Evolutionary conservation across 2,113 vertebrate genomes (phyloP).

Genomic region (Paracanthobrama guichenoti): DNA sequence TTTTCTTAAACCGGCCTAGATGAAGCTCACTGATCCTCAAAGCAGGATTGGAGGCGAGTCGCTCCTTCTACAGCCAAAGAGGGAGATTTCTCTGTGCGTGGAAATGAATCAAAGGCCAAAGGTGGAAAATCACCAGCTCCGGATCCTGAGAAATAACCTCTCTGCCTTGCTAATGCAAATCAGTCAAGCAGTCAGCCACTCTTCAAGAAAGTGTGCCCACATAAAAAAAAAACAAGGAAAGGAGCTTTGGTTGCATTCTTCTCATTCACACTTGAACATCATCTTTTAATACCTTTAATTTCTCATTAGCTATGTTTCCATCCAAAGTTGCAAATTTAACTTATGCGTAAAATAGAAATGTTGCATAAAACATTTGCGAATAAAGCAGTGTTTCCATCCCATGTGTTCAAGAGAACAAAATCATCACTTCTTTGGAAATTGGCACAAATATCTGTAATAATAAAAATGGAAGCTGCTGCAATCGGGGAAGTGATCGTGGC

Average conservation of each 20-base stretch:
- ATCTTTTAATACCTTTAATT: neutral
- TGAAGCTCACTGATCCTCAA: slow-evolving; percentile 9
- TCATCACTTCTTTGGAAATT: too few relatives aligned
- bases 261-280: neutral
- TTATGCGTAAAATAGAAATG: too few relatives aligned
- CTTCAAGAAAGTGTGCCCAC: neutral
- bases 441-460: too few relatives aligned
- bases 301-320: too few relatives aligned
- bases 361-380: too few relatives aligned
- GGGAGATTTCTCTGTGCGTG: neutral
- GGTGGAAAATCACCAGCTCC: neutral
- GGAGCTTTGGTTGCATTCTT: neutral
- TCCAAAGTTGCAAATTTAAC: too few relatives aligned
- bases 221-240: neutral
- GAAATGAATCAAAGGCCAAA: neutral
- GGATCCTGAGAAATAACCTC: neutral
- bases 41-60: neutral
- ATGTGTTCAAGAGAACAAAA: too few relatives aligned
- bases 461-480: too few relatives aligned
- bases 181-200: neutral
- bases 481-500: too few relatives aligned
- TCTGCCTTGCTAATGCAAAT: neutral
- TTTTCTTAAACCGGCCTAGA: slow-evolving; percentile 5
- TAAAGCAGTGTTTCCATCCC: too few relatives aligned
- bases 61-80: neutral